Evolutionary conservation across 2,797 vertebrate species (phyloP), one percentile per base, ranked within the genome.

Genomic region (Phataginus tetradactyla): DNA sequence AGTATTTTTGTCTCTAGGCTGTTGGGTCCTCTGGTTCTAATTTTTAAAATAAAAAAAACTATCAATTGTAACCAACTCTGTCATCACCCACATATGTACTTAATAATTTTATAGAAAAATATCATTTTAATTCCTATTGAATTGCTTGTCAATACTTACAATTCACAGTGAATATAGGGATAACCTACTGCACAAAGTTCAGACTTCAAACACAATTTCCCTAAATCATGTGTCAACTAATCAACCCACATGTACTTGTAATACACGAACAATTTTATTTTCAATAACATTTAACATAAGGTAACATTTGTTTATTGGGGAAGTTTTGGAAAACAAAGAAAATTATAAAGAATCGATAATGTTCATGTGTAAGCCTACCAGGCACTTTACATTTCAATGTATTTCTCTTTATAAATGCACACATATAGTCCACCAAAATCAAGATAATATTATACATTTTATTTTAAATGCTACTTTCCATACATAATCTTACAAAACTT

Each of bases 1-100:
- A 61, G 14, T 32, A 45, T 91, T 5, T 83, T 78, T 66, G 8
- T 55, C 12, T 89, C 29, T 37, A 27, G n/a, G 34, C 11, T 71
- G 10, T 27, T 71, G 12, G 25, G 68, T 27, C 5, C 4, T 25
- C 42, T 86, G 18, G 85, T 71, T 95, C 18, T 88, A 71, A 51
- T 25, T 91, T 94, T 94, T 86, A 71, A 86, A 68, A 61, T 34
- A 13, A 88, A 68, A 93, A 88, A 21, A 66, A 49, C 7, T 49
- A 21, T 81, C 25, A 49, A 11, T 64, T 86, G 75, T 42, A 93
- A 49, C 17, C 29, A 88, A 57, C 12, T 72, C 18, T 69, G 39
- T 72, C 14, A 80, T 88, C 3, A 45, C n/a, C n/a, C 80, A 49
- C 7, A 49, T 17, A 74, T 59, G 53, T 34, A 64, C 13, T 66